Evolutionary conservation across 2,888 invertebrate genomes (phyloP).

Genomic region (Hylaea fasciaria): DNA sequence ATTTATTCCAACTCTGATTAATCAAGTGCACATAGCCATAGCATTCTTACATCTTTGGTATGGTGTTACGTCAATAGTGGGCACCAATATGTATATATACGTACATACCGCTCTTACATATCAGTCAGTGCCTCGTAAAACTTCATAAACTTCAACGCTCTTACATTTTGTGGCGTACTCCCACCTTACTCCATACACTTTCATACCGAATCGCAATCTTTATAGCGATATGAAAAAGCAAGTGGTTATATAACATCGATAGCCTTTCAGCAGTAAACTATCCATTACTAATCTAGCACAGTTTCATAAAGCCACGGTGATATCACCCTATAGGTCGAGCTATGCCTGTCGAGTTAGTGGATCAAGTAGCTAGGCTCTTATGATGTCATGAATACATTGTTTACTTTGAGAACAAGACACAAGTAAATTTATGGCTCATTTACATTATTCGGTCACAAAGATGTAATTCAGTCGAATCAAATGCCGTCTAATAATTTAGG

Average conservation of each 20-base stretch:
- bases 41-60: no score
- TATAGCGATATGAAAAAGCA: constrained; percentile 37
- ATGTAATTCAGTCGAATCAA: no score
- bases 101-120: background rate
- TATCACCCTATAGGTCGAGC: constrained; percentile 49
- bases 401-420: no score
- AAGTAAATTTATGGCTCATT: no score
- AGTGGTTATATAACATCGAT: constrained; percentile 50
- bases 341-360: constrained; percentile 9
- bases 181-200: constrained; percentile 25
- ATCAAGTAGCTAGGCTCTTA: constrained; percentile 3
- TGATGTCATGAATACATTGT: background rate
- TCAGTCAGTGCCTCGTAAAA: constrained; percentile 17
- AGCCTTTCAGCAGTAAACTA: constrained; percentile 63
- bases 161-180: constrained; percentile 27
- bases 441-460: no score
- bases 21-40: no score
- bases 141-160: constrained; percentile 26
- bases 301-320: constrained; percentile 60
- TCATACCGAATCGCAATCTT: constrained; percentile 37
- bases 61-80: no score
- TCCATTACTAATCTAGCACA: constrained; percentile 60
- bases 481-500: no score
- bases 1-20: no score
- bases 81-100: no score